Evolutionary conservation across 2,797 vertebrate species (phyloP), one percentile per base, ranked within the genome.

Genomic region (Galaxias olidus): DNA sequence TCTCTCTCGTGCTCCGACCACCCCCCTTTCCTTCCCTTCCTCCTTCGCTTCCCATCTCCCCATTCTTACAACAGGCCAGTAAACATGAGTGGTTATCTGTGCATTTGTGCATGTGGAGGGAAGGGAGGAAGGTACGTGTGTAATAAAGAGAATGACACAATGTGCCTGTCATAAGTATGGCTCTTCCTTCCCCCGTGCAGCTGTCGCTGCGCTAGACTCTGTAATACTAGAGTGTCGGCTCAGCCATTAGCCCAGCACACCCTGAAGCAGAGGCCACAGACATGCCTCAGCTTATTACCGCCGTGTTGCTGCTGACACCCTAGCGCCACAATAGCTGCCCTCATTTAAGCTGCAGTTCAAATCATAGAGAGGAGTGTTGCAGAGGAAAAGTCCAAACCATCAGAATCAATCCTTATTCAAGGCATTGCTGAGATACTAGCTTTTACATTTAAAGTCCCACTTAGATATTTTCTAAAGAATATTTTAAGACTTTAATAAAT

Each of bases 11-110:
- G 10, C 17, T 11, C 51, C 18, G 11, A 69, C 64, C 61, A 59
- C 55, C 66, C 66, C 62, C 30, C 68, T 48, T 63, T 45, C 56
- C 74, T 59, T 61, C 56, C 68, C 72, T 60, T 13, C 74, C 73
- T 59, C 66, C 72, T 12, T 41, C 20, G 4, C 54, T 18, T n/a
- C 55, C 64, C 66, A 61, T 67, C 67, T 61, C 69, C 59, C 44
- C 74, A 75, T 56, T 73, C 72, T 54, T 54, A 79, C 73, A 62
- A 71, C 76, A 76, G 67, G 59, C 66, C 67, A 66, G 76, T 84
- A 81, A 82, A 82, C 78, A 76, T 48, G 59, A 77, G 75, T 74
- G 78, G 77, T 80, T 80, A 79, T 79, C 74, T 74, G 72, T 63
- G 42, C 12, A 18, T 65, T 63, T 56, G 30, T 50, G 60, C 60